Evolutionary conservation across 2,113 vertebrate genomes (phyloP).

Genomic region (Columba janthina): DNA sequence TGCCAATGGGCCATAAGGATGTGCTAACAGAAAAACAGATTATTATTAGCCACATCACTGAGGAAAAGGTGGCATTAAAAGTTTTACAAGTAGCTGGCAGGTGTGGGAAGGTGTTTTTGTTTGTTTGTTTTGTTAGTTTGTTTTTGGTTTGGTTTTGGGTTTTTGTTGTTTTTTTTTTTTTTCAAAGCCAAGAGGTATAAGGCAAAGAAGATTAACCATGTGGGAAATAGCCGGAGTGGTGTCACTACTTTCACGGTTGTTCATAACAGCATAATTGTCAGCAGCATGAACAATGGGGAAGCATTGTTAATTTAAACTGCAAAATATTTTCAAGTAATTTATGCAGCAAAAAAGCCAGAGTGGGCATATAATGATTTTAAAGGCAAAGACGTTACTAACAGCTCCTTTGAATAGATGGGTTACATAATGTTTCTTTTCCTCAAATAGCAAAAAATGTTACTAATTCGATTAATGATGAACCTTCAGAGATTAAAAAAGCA

Average conservation of each 20-base stretch:
- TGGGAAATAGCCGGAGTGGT: neutral
- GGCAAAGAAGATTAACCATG: neutral
- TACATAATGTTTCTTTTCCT: neutral
- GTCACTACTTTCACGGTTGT: neutral
- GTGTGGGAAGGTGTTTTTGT: no score
- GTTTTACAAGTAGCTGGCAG: neutral
- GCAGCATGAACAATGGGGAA: neutral
- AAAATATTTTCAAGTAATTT: constrained; percentile 39
- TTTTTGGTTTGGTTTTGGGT: no score
- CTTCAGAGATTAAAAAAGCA: constrained; percentile 29
- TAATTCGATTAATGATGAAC: constrained; percentile 60
- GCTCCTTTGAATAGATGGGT: neutral
- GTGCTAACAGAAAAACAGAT: neutral
- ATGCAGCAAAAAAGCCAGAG: constrained; percentile 26
- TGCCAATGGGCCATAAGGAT: neutral
- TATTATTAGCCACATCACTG: neutral
- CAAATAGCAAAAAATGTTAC: constrained; percentile 13
- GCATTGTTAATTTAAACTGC: constrained; percentile 3
- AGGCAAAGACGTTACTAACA: neutral
- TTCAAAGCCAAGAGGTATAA: neutral
- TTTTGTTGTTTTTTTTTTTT: no score
- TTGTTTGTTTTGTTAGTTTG: no score
- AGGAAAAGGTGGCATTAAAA: neutral
- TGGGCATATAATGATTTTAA: neutral
- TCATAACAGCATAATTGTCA: neutral